Percentiles rank a stretch among this genome's conserved stretches.
phyloP scores from a whole-genome alignment of 2,113 vertebrate species.

The Neotragus pygmaeus region DNA sequence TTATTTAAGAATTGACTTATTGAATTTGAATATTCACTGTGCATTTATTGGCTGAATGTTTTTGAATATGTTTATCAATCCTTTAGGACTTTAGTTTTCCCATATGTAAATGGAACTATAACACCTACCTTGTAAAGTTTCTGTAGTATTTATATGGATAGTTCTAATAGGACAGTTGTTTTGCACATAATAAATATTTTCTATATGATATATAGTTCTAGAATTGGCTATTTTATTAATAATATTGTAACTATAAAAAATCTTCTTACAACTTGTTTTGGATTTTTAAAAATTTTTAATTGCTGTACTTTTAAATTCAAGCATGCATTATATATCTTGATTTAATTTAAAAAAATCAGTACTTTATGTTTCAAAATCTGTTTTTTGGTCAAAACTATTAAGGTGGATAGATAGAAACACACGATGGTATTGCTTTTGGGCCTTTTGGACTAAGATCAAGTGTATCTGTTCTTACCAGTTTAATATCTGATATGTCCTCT shows the following conservation, averaged over 20 bases:
- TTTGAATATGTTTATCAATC: neutral
- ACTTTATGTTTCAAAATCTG: neutral
- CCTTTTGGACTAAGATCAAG: neutral
- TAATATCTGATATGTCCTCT: neutral
- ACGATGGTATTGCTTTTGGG: neutral
- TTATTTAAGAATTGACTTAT: neutral
- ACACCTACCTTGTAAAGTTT: neutral
- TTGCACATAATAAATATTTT: neutral
- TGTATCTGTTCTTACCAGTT: neutral
- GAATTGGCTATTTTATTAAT: neutral
- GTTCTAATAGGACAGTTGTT: neutral
- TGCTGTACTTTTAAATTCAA: neutral
- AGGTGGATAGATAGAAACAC: neutral
- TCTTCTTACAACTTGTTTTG: neutral
- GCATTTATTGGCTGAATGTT: neutral
- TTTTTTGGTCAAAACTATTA: neutral
- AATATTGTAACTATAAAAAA: neutral
- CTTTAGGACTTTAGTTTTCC: neutral
- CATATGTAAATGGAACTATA: neutral
- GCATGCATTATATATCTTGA: neutral
- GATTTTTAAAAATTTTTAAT: neutral
- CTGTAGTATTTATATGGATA: neutral
- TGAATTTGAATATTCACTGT: neutral
- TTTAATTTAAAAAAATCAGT: neutral
- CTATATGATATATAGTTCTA: neutral